Percentiles rank a stretch among this genome's conserved stretches.
phyloP scores from a whole-genome alignment of 2,888 invertebrate genomes.

The Philopedon plagiatum region DNA sequence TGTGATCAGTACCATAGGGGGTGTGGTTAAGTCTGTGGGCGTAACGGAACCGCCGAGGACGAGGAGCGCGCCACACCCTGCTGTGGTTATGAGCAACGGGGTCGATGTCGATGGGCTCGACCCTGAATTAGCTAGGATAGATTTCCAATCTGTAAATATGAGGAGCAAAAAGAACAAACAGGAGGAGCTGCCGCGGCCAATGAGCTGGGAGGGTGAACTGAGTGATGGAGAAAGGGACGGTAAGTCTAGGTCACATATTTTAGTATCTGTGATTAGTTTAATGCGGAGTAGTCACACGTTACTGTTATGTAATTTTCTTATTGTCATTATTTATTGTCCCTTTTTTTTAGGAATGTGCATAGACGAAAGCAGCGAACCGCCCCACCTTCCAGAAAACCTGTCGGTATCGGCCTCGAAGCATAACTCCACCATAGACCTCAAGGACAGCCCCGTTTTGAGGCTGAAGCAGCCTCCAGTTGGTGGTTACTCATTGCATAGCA shows the following conservation, averaged over 20 bases:
- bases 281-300: neutral
- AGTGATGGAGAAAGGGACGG: slow-evolving; percentile 82
- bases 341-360: slow-evolving; percentile 59
- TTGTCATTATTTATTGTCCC: neutral
- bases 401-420: slow-evolving; percentile 61
- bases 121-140: slow-evolving; percentile 86
- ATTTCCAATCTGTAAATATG: slow-evolving; percentile 73
- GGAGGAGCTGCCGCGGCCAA: slow-evolving; percentile 76
- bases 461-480: slow-evolving; percentile 71
- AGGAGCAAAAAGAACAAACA: slow-evolving; percentile 64
- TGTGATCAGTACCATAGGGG: slow-evolving; percentile 41
- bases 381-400: slow-evolving; percentile 63
- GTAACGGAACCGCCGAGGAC: slow-evolving; percentile 57
- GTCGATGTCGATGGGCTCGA: slow-evolving; percentile 76
- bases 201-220: slow-evolving; percentile 96
- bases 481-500: slow-evolving; percentile 75
- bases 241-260: slow-evolving; percentile 1
- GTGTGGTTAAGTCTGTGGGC: slow-evolving; percentile 48
- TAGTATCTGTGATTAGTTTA: neutral
- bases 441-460: slow-evolving; percentile 71
- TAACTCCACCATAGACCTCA: slow-evolving; percentile 58
- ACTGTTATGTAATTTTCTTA: neutral
- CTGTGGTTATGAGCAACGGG: slow-evolving; percentile 56
- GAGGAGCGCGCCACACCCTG: slow-evolving; percentile 57
- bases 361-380: slow-evolving; percentile 59